Conservation (phyloP, 2,888 invertebrate genomes). For the Athalia cordata region DNA sequence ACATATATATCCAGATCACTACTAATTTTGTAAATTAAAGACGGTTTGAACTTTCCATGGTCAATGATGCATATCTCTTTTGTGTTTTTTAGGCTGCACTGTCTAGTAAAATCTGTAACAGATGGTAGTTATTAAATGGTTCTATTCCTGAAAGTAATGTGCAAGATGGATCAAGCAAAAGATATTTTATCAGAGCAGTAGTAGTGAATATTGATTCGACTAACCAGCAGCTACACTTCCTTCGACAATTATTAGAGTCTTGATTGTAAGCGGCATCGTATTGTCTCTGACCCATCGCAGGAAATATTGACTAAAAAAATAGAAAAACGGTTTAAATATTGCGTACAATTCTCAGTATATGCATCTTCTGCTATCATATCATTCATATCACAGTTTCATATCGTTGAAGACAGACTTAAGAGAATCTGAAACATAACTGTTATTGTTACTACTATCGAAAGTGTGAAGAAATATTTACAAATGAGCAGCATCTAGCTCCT, state of each 20-base stretch:
- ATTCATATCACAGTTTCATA: not conserved
- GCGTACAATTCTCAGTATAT: not conserved
- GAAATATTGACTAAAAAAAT: slow-evolving; percentile 59
- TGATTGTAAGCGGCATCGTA: slow-evolving; percentile 55
- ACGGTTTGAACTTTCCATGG: slow-evolving; percentile 55
- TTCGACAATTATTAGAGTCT: slow-evolving; percentile 64
- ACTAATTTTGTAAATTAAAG: slow-evolving; percentile 59
- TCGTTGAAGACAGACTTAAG: not conserved
- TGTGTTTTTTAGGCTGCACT: slow-evolving; percentile 45
- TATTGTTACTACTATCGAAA: not conserved
- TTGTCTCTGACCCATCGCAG: slow-evolving; percentile 61
- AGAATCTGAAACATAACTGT: not conserved
- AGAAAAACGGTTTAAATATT: not conserved
- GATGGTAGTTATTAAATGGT: not conserved
- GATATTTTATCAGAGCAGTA: not conserved
- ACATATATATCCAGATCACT: slow-evolving; percentile 56
- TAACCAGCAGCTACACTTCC: slow-evolving; percentile 62
- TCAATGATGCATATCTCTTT: slow-evolving; percentile 61
- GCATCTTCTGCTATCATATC: not conserved
- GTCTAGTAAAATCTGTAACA: slow-evolving; percentile 38
- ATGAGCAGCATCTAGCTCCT: slow-evolving; percentile 61
- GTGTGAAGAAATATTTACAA: slow-evolving; percentile 14
- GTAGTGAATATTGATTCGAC: not conserved
- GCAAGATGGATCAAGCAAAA: not conserved
- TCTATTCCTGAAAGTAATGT: not conserved